Base-by-base conservation (phyloP, 2,797 vertebrate species). In the Merluccius polli region DNA sequence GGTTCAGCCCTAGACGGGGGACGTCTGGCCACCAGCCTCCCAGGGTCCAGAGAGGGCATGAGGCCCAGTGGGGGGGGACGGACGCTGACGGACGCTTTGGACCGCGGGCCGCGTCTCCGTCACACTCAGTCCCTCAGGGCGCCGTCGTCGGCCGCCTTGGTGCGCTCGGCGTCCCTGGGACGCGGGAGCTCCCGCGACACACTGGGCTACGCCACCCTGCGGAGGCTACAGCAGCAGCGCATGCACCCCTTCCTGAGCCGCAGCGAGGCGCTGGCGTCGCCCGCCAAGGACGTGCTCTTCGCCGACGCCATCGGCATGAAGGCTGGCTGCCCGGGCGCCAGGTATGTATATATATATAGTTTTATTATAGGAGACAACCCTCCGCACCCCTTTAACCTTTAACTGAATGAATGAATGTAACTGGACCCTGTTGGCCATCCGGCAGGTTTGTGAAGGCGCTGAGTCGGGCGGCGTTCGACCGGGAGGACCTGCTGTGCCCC, bases 281-380 rank as follows among this genome's bases (percentile, higher is more conserved):
- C 97, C 9, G 98, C 97, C 81, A 99, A 99, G 92, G 97, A 99
- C 0, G 97, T 99, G 75, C 94, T 99, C 29, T 99, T 99, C 83
- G 97, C 97, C 0, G 97, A 99, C 87, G 96, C 97, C 80, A 99
- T 99, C 90, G 98, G 97, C 6, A 99, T 99, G 97, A 99, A 99
- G 91, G 97, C 96, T 0, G 96, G 96, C 86, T 99, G 97, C 90
- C 92, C 99, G 89, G 97, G 99, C 87, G 98, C 97, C 82, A 94
- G 98, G 52, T n/a, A n/a, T n/a, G n/a, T n/a, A n/a, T n/a, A n/a
- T n/a, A n/a, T n/a, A n/a, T n/a, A n/a, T n/a, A n/a, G n/a, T n/a
- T n/a, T n/a, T n/a, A n/a, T n/a, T n/a, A n/a, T n/a, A n/a, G n/a
- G n/a, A n/a, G n/a, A n/a, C n/a, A n/a, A n/a, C 90, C 16, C 68